Conservation (phyloP, 2,113 vertebrate genomes). For the Arenaria interpres region DNA sequence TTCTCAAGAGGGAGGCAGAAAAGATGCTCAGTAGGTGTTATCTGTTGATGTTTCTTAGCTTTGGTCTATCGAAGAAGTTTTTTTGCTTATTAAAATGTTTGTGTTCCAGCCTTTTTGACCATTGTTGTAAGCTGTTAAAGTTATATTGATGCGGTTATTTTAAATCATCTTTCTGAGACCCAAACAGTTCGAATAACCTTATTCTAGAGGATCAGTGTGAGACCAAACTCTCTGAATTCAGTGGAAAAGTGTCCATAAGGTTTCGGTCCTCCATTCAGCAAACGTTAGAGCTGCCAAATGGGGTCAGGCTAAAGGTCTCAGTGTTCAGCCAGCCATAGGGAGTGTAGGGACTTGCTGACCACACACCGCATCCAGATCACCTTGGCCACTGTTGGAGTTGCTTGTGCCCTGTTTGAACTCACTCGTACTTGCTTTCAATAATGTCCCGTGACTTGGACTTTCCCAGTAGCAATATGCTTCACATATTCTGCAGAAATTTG, state of each 20-base stretch:
- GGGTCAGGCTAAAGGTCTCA: not conserved
- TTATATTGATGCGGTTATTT: fast-evolving
- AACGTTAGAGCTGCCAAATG: not conserved
- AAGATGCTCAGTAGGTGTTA: not conserved
- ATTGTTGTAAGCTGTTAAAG: fast-evolving
- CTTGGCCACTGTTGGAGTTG: not conserved
- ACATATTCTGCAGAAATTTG: not conserved
- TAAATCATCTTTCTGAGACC: not conserved
- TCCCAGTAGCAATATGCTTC: not conserved
- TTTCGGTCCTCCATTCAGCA: not conserved
- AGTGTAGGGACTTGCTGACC: not conserved
- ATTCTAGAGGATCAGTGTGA: fast-evolving
- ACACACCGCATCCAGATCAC: fast-evolving
- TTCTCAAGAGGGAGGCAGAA: not conserved
- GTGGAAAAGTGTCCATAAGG: fast-evolving
- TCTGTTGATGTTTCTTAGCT: not conserved
- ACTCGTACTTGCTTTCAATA: not conserved
- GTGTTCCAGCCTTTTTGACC: not conserved
- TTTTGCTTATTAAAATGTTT: not conserved
- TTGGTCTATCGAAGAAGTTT: not conserved
- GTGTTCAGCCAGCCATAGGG: not conserved
- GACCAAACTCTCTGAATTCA: not conserved
- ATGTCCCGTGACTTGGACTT: not conserved
- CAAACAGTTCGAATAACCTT: not conserved
- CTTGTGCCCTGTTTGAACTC: not conserved